Base-by-base conservation (phyloP, 2,888 invertebrate genomes). In the Synergus japonicus region DNA sequence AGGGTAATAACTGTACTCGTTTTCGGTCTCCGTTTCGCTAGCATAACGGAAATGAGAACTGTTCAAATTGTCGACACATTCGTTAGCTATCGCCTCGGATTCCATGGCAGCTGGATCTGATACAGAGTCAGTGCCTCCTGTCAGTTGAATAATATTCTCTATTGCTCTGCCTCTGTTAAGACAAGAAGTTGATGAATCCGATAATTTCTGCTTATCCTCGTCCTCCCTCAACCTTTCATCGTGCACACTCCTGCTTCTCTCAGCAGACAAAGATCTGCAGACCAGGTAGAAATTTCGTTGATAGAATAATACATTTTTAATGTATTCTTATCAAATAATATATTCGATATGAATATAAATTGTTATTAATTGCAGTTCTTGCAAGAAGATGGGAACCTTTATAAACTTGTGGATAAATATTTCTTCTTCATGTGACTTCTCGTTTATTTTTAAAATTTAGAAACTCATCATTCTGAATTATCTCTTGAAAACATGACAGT, bases 111-210 rank as follows among this genome's bases (percentile, higher is more conserved):
- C 76, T 4, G 85, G 67, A 58, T 86, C 86, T 5, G 79, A 46
- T 2, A 81, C 64, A n/a, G 81, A 37, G 82, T 83, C 66, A 82
- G 12, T 18, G 82, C 49, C 22, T 37, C 88, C 87, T 0, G 90
- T 83, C 0, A 90, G 85, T 66, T 92, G 92, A 29, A 92, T 90
- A 29, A 92, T 92, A 0, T 91, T 91, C 44, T 91, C 91, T 79
- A 90, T 90, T 67, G 89, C 89, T 77, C 91, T 88, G 60, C 87
- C 88, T 43, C 87, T 86, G 78, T 89, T 88, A 54, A 79, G 41
- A 60, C 54, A 64, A 13, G 37, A 15, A 18, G 67, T 12, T 15
- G 78, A 18, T 18, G 69, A 80, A 82, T 88, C 76, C 79, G 77
- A 43, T 79, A 81, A 49, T 82, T 85, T 60, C 65, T 83, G 76